These are phyloP conservation scores for Nyctibius grandis DNA, from an alignment of 2,797 vertebrate genomes.

Conservation along the genomic window DNA sequence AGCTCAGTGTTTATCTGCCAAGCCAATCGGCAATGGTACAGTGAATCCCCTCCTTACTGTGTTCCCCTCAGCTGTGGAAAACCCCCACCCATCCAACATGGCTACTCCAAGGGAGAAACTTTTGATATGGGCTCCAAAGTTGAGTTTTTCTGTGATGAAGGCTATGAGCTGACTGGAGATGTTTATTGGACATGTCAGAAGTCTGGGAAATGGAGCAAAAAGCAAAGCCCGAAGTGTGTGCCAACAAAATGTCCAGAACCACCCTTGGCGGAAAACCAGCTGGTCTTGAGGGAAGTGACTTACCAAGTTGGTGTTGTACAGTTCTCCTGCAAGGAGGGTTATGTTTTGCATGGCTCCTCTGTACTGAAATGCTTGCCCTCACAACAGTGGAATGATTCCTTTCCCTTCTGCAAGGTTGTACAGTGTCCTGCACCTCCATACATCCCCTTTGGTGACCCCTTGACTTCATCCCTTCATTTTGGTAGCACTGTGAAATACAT, in stretches of 20 bases:
- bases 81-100: slow-evolving; percentile 83
- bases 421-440: slow-evolving; percentile 84
- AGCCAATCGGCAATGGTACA: slow-evolving; percentile 93
- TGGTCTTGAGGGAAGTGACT: slow-evolving; percentile 83
- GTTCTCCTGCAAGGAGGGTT: slow-evolving; percentile 91
- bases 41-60: slow-evolving; percentile 81
- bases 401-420: slow-evolving; percentile 88
- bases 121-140: slow-evolving; percentile 89
- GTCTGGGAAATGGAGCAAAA: slow-evolving; percentile 88
- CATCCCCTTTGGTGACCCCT: slow-evolving; percentile 83
- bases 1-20: slow-evolving; percentile 84
- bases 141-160: slow-evolving; percentile 88
- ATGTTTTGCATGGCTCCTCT: slow-evolving; percentile 82
- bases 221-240: slow-evolving; percentile 80
- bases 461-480: slow-evolving; percentile 75
- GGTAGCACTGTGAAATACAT: slow-evolving; percentile 82
- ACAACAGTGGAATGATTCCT: slow-evolving; percentile 93
- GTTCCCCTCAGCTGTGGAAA: slow-evolving; percentile 85
- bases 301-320: slow-evolving; percentile 83
- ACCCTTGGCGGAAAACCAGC: slow-evolving; percentile 87
- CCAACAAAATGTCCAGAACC: slow-evolving; percentile 92
- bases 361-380: slow-evolving; percentile 85
- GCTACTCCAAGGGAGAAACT: slow-evolving; percentile 78
- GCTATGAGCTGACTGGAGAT: slow-evolving; percentile 89
- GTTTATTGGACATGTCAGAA: slow-evolving; percentile 91